phyloP scores from a whole-genome alignment of 2,113 vertebrate genomes.

The Tachysurus fulvidraco region DNA sequence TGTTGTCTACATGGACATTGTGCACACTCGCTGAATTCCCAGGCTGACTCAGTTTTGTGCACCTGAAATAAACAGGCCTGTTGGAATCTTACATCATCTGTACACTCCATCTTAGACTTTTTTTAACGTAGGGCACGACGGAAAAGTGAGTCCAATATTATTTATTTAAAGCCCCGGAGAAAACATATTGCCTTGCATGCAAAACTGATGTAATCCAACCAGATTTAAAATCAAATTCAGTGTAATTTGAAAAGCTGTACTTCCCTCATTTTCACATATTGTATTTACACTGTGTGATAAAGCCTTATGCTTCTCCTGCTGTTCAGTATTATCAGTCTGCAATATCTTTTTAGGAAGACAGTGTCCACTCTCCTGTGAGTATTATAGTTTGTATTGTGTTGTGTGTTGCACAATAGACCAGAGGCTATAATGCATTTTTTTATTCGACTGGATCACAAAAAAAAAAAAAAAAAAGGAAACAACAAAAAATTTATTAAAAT shows the following conservation, averaged over 20 bases:
- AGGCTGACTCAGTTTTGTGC: constrained; percentile 4
- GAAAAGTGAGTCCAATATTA: background rate
- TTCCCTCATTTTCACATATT: background rate
- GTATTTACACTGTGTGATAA: background rate
- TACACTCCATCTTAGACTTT: constrained; percentile 15
- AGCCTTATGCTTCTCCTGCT: background rate
- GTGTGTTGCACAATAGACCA: background rate
- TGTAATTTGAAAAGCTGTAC: background rate
- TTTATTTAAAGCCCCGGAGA: constrained; percentile 16
- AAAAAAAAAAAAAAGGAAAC: background rate
- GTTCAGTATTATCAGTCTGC: background rate
- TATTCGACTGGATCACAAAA: background rate
- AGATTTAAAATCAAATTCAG: background rate
- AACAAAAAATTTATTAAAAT: background rate
- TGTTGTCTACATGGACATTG: background rate
- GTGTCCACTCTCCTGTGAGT: background rate
- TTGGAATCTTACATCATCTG: constrained; percentile 23
- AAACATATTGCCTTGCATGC: background rate
- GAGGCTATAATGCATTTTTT: background rate
- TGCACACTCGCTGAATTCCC: constrained; percentile 14
- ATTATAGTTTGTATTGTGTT: background rate
- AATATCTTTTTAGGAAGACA: background rate
- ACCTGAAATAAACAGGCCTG: background rate
- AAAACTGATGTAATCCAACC: constrained; percentile 1
- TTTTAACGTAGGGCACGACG: background rate